phyloP scores from a whole-genome alignment of 2,113 vertebrate species.

The Raja brachyura region DNA sequence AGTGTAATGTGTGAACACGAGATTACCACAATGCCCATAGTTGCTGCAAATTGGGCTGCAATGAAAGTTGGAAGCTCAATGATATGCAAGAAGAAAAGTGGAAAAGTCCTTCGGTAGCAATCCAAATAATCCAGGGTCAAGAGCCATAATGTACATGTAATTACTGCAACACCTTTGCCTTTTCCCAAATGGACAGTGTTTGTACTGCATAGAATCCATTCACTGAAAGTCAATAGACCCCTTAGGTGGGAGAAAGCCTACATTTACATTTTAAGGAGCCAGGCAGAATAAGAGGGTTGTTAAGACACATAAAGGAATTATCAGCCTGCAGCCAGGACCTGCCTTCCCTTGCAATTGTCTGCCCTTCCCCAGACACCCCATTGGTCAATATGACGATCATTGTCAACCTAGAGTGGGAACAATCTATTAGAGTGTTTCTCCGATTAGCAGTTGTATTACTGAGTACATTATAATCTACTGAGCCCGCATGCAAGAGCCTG shows the following conservation, averaged over 20 bases:
- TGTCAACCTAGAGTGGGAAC: not conserved
- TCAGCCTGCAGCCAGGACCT: not conserved
- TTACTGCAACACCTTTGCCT: not conserved
- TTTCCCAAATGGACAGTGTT: not conserved
- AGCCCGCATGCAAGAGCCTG: no score
- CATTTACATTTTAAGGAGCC: not conserved
- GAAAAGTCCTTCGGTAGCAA: not conserved
- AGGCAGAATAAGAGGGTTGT: not conserved
- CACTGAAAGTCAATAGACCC: not conserved
- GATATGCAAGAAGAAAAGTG: not conserved
- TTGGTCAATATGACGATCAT: not conserved
- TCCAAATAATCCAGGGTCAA: not conserved
- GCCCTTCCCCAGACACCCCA: not conserved
- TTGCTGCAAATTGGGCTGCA: not conserved
- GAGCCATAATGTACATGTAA: not conserved
- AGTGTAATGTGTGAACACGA: no score
- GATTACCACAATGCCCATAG: not conserved
- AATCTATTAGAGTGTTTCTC: no score
- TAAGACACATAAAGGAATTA: not conserved
- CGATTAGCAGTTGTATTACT: no score
- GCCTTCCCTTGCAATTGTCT: not conserved
- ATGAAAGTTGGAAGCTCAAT: not conserved
- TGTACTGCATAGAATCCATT: not conserved
- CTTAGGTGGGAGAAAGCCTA: not conserved
- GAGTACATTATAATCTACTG: no score